These are phyloP conservation scores for Diaperis boleti DNA, from an alignment of 2,888 invertebrate genomes.

Conservation along the genomic window DNA sequence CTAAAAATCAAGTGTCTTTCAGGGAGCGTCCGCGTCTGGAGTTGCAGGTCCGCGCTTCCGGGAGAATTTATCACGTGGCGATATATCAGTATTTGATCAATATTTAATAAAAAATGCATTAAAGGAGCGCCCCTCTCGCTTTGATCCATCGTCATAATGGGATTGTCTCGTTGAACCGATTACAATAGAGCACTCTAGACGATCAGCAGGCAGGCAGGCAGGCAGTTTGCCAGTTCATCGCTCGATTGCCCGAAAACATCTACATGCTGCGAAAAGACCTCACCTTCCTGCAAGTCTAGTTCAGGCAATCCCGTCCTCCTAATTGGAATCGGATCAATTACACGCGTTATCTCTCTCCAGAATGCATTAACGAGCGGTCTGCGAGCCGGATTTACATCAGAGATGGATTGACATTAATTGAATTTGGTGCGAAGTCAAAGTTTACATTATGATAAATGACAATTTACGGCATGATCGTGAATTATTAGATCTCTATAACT, in stretches of 20 bases:
- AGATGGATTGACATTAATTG: slow-evolving; percentile 63
- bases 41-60: slow-evolving; percentile 28
- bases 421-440: slow-evolving; percentile 64
- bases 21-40: slow-evolving; percentile 36
- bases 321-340: slow-evolving; percentile 57
- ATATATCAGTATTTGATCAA: slow-evolving; percentile 47
- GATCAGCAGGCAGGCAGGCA: slow-evolving; percentile 51
- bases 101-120: slow-evolving; percentile 48
- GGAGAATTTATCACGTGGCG: slow-evolving; percentile 24
- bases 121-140: slow-evolving; percentile 48
- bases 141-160: slow-evolving; percentile 64
- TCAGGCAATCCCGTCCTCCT: slow-evolving; percentile 47
- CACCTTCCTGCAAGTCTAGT: no score
- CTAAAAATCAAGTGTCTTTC: slow-evolving; percentile 44
- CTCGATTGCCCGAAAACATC: slow-evolving; percentile 31
- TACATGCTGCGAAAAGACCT: no score
- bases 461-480: slow-evolving; percentile 63
- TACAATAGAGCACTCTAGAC: slow-evolving; percentile 64
- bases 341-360: slow-evolving; percentile 50
- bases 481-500: slow-evolving; percentile 63
- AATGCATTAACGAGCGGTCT: slow-evolving; percentile 52
- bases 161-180: slow-evolving; percentile 66
- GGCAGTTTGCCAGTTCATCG: slow-evolving; percentile 44
- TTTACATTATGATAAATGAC: slow-evolving; percentile 66
- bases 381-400: slow-evolving; percentile 53